Evolutionary conservation across 2,888 invertebrate species (phyloP).

Genomic region (Eupithecia inturbata): DNA sequence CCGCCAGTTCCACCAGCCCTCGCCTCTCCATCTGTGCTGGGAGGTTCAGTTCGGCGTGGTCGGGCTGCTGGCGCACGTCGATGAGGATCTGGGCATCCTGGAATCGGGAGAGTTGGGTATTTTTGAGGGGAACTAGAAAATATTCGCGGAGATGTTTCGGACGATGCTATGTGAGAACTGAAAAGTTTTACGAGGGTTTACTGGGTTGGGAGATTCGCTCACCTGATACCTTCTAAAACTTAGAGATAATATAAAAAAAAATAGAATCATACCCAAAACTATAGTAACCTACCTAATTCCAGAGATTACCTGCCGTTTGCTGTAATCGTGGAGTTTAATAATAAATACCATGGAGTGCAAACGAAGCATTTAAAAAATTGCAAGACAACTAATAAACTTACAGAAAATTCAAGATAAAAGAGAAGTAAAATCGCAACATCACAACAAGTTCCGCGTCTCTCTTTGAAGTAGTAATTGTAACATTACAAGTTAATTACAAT

Average conservation of each 20-base stretch:
- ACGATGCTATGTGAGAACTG: neutral
- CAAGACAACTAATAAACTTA: neutral
- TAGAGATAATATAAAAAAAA: neutral
- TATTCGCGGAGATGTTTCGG: neutral
- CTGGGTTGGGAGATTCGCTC: neutral
- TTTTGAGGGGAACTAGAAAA: neutral
- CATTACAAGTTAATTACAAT: neutral
- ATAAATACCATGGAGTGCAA: too few species aligned
- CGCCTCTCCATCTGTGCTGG: constrained; percentile 57
- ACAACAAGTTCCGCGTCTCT: neutral
- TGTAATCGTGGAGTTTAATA: too few species aligned
- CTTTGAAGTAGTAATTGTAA: constrained; percentile 6
- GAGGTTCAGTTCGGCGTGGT: constrained; percentile 21
- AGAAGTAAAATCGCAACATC: neutral
- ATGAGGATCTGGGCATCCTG: constrained; percentile 51
- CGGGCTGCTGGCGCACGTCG: constrained; percentile 28
- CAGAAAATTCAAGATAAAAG: neutral
- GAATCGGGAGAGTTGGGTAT: constrained; percentile 10
- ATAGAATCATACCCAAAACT: neutral
- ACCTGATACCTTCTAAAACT: too few species aligned
- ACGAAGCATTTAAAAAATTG: too few species aligned
- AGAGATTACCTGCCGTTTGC: neutral
- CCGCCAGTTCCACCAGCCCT: constrained; percentile 58
- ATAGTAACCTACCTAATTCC: neutral
- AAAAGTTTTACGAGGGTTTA: neutral